Evolutionary conservation across 2,113 vertebrate species (phyloP).

Genomic region (Lynx canadensis): DNA sequence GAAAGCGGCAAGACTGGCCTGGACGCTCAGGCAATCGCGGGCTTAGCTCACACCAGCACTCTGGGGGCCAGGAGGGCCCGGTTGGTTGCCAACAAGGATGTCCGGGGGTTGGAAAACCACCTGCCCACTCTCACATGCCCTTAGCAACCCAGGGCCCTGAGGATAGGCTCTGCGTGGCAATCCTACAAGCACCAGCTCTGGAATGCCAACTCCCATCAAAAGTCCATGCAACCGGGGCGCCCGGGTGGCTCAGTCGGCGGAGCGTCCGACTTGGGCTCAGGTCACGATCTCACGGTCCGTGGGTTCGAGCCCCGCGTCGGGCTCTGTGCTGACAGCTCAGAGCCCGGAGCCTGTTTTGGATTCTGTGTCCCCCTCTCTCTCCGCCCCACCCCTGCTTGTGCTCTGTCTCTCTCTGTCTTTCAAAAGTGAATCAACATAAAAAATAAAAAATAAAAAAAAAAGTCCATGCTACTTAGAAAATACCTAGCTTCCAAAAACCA

Average conservation of each 20-base stretch:
- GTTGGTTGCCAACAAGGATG: background rate
- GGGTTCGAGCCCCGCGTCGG: too few species aligned
- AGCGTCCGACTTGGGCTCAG: too few species aligned
- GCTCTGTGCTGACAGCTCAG: too few species aligned
- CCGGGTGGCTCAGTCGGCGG: too few species aligned
- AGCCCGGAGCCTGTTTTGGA: too few species aligned
- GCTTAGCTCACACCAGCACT: background rate
- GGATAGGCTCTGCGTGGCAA: background rate
- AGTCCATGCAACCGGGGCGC: background rate
- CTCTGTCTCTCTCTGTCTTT: too few species aligned
- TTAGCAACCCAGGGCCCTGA: background rate
- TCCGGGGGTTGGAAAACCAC: background rate
- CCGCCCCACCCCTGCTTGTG: too few species aligned
- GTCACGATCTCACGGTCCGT: too few species aligned
- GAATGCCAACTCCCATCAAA: background rate
- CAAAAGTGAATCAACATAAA: too few species aligned
- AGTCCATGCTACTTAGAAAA: background rate
- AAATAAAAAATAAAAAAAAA: too few species aligned
- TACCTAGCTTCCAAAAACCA: background rate
- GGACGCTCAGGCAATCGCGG: rapidly evolving
- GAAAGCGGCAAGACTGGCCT: background rate
- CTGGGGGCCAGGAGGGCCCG: background rate
- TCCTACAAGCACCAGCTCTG: background rate
- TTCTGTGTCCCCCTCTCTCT: too few species aligned
- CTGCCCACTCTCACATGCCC: background rate